Evolutionary conservation across 2,888 invertebrate genomes (phyloP), one percentile per base, ranked within the genome.

Genomic region (Acanthosoma haemorrhoidale): DNA sequence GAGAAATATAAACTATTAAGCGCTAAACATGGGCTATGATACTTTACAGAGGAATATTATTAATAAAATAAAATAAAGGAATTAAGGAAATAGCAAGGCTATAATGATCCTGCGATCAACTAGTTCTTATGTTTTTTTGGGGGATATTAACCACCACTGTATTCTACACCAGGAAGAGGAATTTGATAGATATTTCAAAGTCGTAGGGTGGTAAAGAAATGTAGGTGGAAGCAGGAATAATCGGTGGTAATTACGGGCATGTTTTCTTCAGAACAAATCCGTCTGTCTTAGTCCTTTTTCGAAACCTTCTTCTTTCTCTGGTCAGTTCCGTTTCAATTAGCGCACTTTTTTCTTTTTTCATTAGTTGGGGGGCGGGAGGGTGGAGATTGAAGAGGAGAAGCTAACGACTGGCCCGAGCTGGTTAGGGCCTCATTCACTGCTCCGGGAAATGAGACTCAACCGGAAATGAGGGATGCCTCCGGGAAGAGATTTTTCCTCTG

Each of bases 251-350:
- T 25, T 25, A 51, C 51, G n/a, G 13, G 2, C 25, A 5, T 51
- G 51, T 25, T 51, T 25, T 51, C 51, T 13, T 6, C 13, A 51
- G 51, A 51, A 51, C 25, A 51, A 51, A 51, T 51, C 25, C 51
- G 25, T 51, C 25, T 51, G 51, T 51, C 51, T n/a, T 51, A 9
- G 4, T 51, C 25, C 51, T 51, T 51, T 25, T 51, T 51, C 51
- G 25, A 51, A 51, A 51, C 25, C 51, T 51, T 25, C 51, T 51
- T 51, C 25, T 25, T 51, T 51, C 51, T 51, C 25, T 25, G 51
- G 51, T 51, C 51, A 51, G 51, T 51, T 51, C 51, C 51, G 51
- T 51, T 51, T 51, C 51, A 51, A 51, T 51, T 51, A 51, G 51
- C 51, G 51, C 25, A 51, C 25, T 51, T 51, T 51, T 51, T 51